phyloP scores from a whole-genome alignment of 1,140 invertebrate genomes.

The Drosophila pandora region DNA sequence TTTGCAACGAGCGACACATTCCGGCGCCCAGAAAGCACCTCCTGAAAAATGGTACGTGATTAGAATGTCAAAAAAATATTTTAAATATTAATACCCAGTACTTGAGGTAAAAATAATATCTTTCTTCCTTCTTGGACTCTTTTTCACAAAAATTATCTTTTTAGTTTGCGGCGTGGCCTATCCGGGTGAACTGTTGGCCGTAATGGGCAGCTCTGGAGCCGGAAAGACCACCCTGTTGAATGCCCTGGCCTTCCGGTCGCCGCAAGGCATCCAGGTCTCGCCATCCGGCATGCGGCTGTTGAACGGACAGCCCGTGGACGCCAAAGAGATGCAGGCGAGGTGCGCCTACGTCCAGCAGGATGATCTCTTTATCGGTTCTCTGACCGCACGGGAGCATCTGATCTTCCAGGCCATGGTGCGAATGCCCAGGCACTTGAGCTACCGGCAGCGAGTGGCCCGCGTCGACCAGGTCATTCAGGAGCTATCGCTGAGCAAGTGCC shows the following conservation, averaged over 20 bases:
- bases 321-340: constrained; percentile 89
- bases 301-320: constrained; percentile 89
- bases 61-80: not conserved
- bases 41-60: constrained; percentile 85
- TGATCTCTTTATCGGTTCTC: constrained; percentile 95
- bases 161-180: constrained; percentile 92
- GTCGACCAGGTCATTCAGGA: constrained; percentile 92
- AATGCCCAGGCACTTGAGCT: constrained; percentile 93
- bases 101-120: not conserved
- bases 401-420: constrained; percentile 95
- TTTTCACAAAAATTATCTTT: not conserved
- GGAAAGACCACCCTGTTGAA: constrained; percentile 98
- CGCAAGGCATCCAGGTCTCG: constrained; percentile 85
- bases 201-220: constrained; percentile 97
- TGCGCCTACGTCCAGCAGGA: constrained; percentile 98
- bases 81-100: not conserved
- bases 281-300: constrained; percentile 85
- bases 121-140: not conserved
- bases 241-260: constrained; percentile 92
- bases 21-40: constrained; percentile 87
- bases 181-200: constrained; percentile 94
- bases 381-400: constrained; percentile 96
- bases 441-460: constrained; percentile 89
- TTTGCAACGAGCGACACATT: constrained; percentile 79
- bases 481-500: constrained; percentile 93